Evolutionary conservation across 2,113 vertebrate genomes (phyloP), one percentile per base, ranked within the genome.

Genomic region (Hiodon alosoides): DNA sequence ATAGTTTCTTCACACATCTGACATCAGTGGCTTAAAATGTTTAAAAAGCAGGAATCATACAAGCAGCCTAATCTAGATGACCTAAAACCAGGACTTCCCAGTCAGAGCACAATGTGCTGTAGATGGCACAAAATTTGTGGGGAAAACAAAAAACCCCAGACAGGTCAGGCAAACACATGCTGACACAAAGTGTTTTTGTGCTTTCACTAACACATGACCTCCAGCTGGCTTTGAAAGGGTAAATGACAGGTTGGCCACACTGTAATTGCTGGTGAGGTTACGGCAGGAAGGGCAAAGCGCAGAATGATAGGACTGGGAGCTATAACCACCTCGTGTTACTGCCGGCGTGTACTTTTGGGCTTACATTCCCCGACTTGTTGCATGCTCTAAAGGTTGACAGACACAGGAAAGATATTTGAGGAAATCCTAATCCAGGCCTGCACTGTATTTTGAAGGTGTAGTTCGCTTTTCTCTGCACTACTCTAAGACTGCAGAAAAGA

Each of bases 181-280:
- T 13, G 61, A 58, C 55, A 71, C 58, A 73, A 78, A 70, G 14
- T 53, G 50, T 52, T 50, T 68, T 60, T 54, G 31, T 78, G 47
- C 66, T 75, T 48, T 72, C 65, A 69, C 69, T 54, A 51, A 72
- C 73, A 78, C 53, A 65, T 69, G 73, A 11, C 69, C 65, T 75
- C 52, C 58, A 53, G 9, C 5, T 54, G 47, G 71, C 66, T 46
- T 61, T 47, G 10, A 17, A 47, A 51, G 67, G 7, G 60, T 60
- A 70, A 75, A 67, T 52, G 16, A 17, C 16, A 46, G 62, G 48
- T 50, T 72, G 61, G 48, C 10, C 5, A n/a, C 52, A 10, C 48
- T 14, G 48, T 71, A 72, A 76, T 54, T 54, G 57, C 60, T 58
- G n/a, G n/a, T 9, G 3, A 60, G n/a, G 31, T 54, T 67, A 72